Evolutionary conservation across 2,797 vertebrate species (phyloP), one percentile per base, ranked within the genome.

Genomic region (Dendrocincla tyrannina): DNA sequence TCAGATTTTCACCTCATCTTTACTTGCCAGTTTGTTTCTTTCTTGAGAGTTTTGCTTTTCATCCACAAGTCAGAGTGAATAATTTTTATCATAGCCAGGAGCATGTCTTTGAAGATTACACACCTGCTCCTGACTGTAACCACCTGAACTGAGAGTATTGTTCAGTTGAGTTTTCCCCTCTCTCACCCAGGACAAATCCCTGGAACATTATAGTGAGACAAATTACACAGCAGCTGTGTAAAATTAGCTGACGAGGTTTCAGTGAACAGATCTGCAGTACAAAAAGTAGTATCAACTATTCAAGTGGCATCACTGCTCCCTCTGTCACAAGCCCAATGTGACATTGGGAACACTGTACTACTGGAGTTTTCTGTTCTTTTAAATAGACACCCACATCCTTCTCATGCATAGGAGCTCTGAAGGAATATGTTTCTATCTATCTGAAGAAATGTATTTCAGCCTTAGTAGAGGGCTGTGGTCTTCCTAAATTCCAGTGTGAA

Each of bases 91-190:
- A 79, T 23, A 82, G 47, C 41, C n/a, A 85, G 75, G 6, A 94
- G 28, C 35, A 32, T 30, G 41, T 88, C 68, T 92, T 63, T 91
- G 89, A 89, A 89, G 70, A n/a, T 37, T 79, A 20, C 25, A 79
- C 39, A 89, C 35, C 13, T 81, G 72, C 67, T 82, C 39, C 59
- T 85, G 28, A 32, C 52, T 76, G 33, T 33, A 93, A 69, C n/a
- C 17, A 59, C 47, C 70, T 67, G 28, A 92, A 66, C 7, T 1
- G n/a, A 76, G 25, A 28, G 10, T 7, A 66, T 37, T 87, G 25
- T 55, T 85, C 70, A 44, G 14, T 13, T 32, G 42, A 76, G 20
- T 52, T 85, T 87, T 84, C 22, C 7, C 33, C 8, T 22, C 37
- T 56, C 2, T 27, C 67, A 28, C 42, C 44, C 32, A 76, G 59